phyloP scores from a whole-genome alignment of 2,888 invertebrate species.

The Labia minor region DNA sequence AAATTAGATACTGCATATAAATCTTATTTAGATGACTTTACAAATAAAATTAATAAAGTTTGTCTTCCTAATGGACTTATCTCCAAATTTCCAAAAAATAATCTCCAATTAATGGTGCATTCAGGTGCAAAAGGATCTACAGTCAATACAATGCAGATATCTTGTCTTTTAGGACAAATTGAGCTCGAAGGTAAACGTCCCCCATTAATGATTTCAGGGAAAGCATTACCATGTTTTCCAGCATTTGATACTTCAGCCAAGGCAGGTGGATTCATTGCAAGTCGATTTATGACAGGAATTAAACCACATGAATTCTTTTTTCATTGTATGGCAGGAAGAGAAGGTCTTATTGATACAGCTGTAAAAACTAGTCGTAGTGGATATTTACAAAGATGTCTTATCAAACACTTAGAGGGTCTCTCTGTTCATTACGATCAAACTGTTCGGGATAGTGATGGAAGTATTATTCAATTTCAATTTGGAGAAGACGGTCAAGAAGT shows the following conservation, averaged over 20 bases:
- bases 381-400: constrained; percentile 90
- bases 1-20: constrained; percentile 78
- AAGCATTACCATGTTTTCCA: constrained; percentile 82
- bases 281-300: constrained; percentile 96
- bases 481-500: constrained; percentile 93
- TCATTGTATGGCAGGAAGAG: constrained; percentile 99
- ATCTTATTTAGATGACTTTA: constrained; percentile 63
- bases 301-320: constrained; percentile 97
- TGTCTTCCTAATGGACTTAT: constrained; percentile 78
- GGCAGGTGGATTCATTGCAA: constrained; percentile 93
- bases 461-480: constrained; percentile 83
- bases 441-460: constrained; percentile 88
- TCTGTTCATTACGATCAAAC: constrained; percentile 86
- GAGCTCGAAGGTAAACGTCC: constrained; percentile 97
- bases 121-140: constrained; percentile 98
- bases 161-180: constrained; percentile 93
- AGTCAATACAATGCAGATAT: constrained; percentile 97
- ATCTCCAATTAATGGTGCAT: constrained; percentile 96
- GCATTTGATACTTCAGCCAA: constrained; percentile 78
- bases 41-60: constrained; percentile 78
- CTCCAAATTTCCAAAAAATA: constrained; percentile 83
- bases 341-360: constrained; percentile 98
- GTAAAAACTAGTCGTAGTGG: constrained; percentile 98
- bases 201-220: constrained; percentile 86
- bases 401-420: constrained; percentile 96